phyloP scores from a whole-genome alignment of 64 coral and sea anemone genomes.

The Montipora efflorescens region DNA sequence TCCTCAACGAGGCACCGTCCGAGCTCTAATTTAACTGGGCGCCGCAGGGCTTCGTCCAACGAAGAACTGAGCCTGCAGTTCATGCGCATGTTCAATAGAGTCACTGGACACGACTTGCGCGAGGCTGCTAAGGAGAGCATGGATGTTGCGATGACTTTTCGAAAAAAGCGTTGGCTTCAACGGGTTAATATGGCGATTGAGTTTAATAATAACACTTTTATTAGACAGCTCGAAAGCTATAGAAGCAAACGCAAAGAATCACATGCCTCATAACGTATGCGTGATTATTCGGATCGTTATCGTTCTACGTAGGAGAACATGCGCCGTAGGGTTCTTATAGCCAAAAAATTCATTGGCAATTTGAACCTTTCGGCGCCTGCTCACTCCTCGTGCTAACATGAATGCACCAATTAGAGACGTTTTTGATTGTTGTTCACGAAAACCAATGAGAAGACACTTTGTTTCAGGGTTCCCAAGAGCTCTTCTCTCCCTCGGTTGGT shows the following conservation, averaged over 20 bases:
- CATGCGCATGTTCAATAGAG: slow-evolving; percentile 63
- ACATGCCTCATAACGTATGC: not conserved
- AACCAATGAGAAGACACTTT: too few species aligned
- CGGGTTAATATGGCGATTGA: slow-evolving; percentile 90
- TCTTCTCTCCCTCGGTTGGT: too few species aligned
- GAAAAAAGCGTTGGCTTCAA: slow-evolving; percentile 85
- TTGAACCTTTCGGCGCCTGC: too few species aligned
- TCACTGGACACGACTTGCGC: slow-evolving; percentile 80
- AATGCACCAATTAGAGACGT: too few species aligned
- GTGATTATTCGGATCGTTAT: not conserved
- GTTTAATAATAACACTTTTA: slow-evolving; percentile 88
- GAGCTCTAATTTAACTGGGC: slow-evolving; percentile 10
- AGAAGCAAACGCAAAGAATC: not conserved
- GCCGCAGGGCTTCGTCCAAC: slow-evolving; percentile 39
- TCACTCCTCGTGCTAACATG: too few species aligned
- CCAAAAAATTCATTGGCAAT: too few species aligned
- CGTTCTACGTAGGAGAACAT: too few species aligned
- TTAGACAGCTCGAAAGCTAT: slow-evolving; percentile 44
- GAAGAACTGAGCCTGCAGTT: slow-evolving; percentile 66
- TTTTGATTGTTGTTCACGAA: too few species aligned
- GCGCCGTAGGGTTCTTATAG: too few species aligned
- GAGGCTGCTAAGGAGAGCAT: slow-evolving; percentile 86
- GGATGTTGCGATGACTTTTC: slow-evolving; percentile 88
- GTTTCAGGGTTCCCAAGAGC: too few species aligned
- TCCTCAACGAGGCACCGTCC: not conserved